Evolutionary conservation across 2,113 vertebrate species (phyloP).

Genomic region (Ceyx cyanopectus): DNA sequence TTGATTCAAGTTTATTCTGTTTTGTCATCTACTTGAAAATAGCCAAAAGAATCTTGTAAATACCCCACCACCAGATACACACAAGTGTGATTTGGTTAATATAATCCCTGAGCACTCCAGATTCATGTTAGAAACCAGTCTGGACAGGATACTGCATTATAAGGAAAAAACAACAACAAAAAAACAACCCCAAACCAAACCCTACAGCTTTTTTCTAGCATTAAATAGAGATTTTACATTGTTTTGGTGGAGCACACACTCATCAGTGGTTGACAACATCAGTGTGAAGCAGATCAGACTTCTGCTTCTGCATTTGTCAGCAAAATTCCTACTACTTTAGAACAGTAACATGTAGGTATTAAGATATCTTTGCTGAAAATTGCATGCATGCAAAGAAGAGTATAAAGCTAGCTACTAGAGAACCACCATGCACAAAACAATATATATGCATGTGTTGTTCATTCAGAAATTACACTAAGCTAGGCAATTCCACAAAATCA

Average conservation of each 20-base stretch:
- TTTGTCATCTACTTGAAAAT: background rate
- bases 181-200: too few species aligned
- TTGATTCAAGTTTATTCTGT: background rate
- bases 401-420: background rate
- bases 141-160: background rate
- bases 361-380: background rate
- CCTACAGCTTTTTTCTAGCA: background rate
- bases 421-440: slow-evolving; percentile 27
- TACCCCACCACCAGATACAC: background rate
- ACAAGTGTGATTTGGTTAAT: background rate
- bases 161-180: background rate
- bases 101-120: background rate
- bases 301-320: background rate
- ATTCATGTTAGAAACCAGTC: background rate
- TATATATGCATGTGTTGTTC: background rate
- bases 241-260: background rate
- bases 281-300: background rate
- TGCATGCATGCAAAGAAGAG: background rate
- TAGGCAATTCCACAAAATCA: background rate
- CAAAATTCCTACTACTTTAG: background rate
- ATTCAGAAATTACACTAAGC: background rate
- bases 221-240: background rate
- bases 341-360: background rate
- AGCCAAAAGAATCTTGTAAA: background rate
- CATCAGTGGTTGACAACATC: slow-evolving; percentile 45